Evolutionary conservation across 2,888 invertebrate species (phyloP).

Genomic region (Norana najaformis): DNA sequence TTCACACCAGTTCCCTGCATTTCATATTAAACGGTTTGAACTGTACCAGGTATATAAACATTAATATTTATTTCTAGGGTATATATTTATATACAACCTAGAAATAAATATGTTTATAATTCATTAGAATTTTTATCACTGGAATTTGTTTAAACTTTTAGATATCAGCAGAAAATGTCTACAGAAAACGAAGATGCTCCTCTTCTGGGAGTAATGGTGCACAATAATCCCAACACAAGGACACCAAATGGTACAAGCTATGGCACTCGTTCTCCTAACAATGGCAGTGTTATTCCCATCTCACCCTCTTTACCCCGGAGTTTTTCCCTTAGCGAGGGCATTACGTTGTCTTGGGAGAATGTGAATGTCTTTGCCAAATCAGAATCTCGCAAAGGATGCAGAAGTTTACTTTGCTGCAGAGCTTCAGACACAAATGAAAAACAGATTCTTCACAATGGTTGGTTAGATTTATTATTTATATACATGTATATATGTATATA

Average conservation of each 20-base stretch:
- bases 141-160: not conserved
- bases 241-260: not conserved
- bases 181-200: not conserved
- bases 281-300: not conserved
- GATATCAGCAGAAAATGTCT: not conserved
- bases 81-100: too few relatives aligned
- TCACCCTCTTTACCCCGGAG: not conserved
- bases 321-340: not conserved
- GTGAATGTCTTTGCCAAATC: not conserved
- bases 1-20: too few relatives aligned
- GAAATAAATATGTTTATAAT: not conserved
- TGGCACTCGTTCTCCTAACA: not conserved
- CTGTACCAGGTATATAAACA: too few relatives aligned
- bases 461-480: not conserved
- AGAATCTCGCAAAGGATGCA: not conserved
- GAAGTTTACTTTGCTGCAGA: not conserved
- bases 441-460: conserved; percentile 22
- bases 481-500: not conserved
- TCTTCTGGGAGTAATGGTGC: not conserved
- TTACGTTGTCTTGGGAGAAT: conserved; percentile 10
- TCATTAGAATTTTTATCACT: too few relatives aligned
- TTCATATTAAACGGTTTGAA: too few relatives aligned
- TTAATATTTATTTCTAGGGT: too few relatives aligned
- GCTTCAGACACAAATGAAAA: not conserved
- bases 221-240: not conserved